Evolutionary conservation across 2,888 invertebrate species (phyloP), one percentile per base, ranked within the genome.

Genomic region (Nemurella pictetii): DNA sequence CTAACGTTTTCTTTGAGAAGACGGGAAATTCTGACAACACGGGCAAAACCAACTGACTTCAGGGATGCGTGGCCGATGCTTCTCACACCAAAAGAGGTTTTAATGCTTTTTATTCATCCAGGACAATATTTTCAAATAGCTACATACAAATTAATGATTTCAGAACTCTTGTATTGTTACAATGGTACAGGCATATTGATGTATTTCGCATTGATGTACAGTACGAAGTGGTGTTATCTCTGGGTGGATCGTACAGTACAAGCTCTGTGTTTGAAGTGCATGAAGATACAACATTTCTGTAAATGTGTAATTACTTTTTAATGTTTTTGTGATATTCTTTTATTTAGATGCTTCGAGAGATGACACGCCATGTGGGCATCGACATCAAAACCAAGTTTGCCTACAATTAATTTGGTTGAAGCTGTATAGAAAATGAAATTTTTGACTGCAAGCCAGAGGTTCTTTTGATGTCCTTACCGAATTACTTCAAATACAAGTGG

Each of bases 401-500:
- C 7, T 5, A 26, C 15, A 77, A 77, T 27, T 26, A 25, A 28
- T 15, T 20, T 26, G 26, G 26, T 28, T 28, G 4, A 15, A 27
- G 28, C 32, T 5, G 9, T 73, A n/a, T 4, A 73, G 7, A 27
- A 25, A 28, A 15, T 77, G 25, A 26, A 28, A 26, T 27, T 77
- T 28, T 3, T 25, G 30, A 28, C n/a, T 29, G n/a, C 15, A 4
- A 28, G 0, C 9, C 80, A 4, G 80, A 80, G 32, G 30, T n/a
- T 15, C 3, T 30, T n/a, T n/a, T 80, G n/a, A 7, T 29, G n/a
- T 5, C 30, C 4, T 29, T 80, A 20, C 80, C 80, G 15, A 5
- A 0, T 5, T 30, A 30, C 80, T 80, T 80, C 30, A 80, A 80
- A 30, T 29, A 80, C 15, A 80, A 80, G 80, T 80, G 80, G 80